Evolutionary conservation across 2,888 invertebrate genomes (phyloP), one percentile per base, ranked within the genome.

Genomic region (Andrena praecox): DNA sequence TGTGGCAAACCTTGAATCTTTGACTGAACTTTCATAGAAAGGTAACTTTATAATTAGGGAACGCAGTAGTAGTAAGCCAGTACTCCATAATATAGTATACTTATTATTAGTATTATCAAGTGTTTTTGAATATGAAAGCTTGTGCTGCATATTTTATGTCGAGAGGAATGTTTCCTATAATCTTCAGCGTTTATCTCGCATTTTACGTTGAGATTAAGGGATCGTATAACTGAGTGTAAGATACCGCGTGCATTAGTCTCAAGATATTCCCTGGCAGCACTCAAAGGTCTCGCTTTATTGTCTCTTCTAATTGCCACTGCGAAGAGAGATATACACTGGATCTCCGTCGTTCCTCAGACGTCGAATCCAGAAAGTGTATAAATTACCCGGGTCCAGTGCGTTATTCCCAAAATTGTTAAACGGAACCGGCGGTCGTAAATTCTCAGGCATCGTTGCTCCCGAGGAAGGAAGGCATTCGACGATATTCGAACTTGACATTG

Each of bases 401-500:
- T 77, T 73, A 35, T 74, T 77, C 56, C 56, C 33, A 48, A 64
- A 64, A 77, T 56, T 56, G 64, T 64, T 64, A 63, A 77, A 64
- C 27, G 35, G 42, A 24, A 48, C 12, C 24, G 16, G 20, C 8
- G 56, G 42, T 74, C 64, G 31, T 77, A 74, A 77, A 74, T 77
- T 64, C 64, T 64, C 27, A 56, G 64, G 20, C 64, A 59, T 64
- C 48, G 74, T 64, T 63, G 76, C 72, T 31, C 54, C 50, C 62
- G 52, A 8, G 24, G 27, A 24, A 60, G n/a, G 29, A 42, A 48
- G 33, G 12, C 72, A 35, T 20, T 74, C 60, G 63, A 64, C 64
- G 27, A 73, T 73, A 50, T 64, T 73, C 56, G 48, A 74, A 73
- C 48, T 64, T 6, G 64, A 20, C 74, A 77, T 77, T 66, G 77